A percentile compares a stretch with the other conserved stretches of the same genome.
Evolutionary conservation across 2,888 invertebrate genomes (phyloP).

Genomic region (Anthophora plumipes): DNA sequence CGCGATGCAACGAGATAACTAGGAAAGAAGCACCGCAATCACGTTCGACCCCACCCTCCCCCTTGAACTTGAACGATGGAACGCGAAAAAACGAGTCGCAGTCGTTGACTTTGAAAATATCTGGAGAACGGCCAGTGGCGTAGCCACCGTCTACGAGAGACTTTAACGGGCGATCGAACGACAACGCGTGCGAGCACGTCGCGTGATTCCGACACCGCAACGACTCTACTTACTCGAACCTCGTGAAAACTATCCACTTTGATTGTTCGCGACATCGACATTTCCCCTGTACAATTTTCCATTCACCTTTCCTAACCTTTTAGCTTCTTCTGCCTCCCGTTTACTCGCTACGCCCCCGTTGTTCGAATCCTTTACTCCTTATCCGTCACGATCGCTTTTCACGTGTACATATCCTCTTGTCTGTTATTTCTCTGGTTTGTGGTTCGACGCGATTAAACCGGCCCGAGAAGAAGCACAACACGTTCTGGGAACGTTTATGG

Average conservation of each 20-base stretch:
- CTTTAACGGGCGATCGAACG: slow-evolving; percentile 77
- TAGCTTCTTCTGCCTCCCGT: not conserved
- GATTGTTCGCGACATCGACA: not conserved
- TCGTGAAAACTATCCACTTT: not conserved
- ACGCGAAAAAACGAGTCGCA: slow-evolving; percentile 57
- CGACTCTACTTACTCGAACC: not conserved
- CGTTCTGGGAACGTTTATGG: not conserved
- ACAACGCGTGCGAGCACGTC: slow-evolving; percentile 52
- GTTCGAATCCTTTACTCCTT: not conserved
- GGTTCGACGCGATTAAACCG: not conserved
- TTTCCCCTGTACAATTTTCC: not conserved
- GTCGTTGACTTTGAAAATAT: slow-evolving; percentile 78
- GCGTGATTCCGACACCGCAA: too few species aligned
- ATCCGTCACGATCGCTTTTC: slow-evolving; percentile 43
- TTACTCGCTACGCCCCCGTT: not conserved
- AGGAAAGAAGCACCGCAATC: too few species aligned
- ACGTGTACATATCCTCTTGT: slow-evolving; percentile 25
- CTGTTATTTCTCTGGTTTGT: not conserved
- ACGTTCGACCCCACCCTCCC: slow-evolving; percentile 6
- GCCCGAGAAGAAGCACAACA: not conserved
- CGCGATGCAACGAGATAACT: not conserved
- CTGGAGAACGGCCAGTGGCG: slow-evolving; percentile 74
- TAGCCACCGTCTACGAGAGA: slow-evolving; percentile 69
- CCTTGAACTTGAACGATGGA: slow-evolving; percentile 61
- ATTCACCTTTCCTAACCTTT: not conserved